Evolutionary conservation across 2,888 invertebrate species (phyloP).

Genomic region (Drosophila meridionalis): DNA sequence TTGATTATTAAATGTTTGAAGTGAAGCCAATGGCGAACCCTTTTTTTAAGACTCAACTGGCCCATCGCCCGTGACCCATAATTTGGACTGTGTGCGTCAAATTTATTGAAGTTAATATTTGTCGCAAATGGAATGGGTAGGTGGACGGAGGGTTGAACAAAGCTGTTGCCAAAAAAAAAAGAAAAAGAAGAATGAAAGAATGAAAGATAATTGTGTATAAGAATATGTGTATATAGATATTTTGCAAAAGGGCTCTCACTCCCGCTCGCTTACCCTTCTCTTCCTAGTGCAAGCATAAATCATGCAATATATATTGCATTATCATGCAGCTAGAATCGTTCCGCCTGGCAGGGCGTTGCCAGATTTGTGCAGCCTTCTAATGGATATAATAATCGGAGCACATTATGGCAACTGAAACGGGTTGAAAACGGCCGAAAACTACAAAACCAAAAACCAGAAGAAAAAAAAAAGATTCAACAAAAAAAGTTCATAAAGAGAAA

Average conservation of each 20-base stretch:
- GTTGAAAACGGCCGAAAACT: constrained; percentile 31
- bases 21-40: constrained; percentile 53
- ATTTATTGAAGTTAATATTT: constrained; percentile 82
- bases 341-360: constrained; percentile 36
- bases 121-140: constrained; percentile 44
- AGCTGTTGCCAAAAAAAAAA: constrained; percentile 20
- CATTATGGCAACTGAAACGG: constrained; percentile 34
- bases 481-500: constrained; percentile 11
- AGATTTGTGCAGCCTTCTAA: constrained; percentile 67
- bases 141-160: constrained; percentile 9
- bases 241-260: constrained; percentile 36
- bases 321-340: constrained; percentile 58
- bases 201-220: constrained; percentile 9
- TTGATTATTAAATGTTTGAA: constrained; percentile 68
- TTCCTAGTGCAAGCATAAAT: constrained; percentile 66
- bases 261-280: constrained; percentile 1
- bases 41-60: constrained; percentile 39
- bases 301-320: constrained; percentile 82
- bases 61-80: constrained; percentile 44
- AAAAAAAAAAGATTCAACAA: too few relatives aligned
- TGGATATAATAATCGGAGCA: constrained; percentile 45
- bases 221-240: constrained; percentile 15
- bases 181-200: not conserved
- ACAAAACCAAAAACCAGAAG: not conserved
- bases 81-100: constrained; percentile 67